Percentiles rank a stretch among this genome's conserved stretches.
Evolutionary conservation across 2,888 invertebrate species (phyloP).

Genomic region (Nipponacmea schrenckii): DNA sequence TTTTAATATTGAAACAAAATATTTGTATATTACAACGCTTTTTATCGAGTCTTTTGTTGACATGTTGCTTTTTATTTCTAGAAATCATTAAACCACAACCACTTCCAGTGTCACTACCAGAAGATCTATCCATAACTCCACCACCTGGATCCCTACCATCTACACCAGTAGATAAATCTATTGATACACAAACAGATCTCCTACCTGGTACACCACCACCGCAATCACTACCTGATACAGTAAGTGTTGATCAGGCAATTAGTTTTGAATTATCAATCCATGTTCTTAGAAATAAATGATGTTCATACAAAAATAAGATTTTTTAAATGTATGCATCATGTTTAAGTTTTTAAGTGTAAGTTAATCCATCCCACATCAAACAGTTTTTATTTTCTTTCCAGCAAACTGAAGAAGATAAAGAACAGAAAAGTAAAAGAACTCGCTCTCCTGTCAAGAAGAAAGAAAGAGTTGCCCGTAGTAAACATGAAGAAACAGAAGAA

Average conservation of each 20-base stretch:
- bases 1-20: too few species aligned
- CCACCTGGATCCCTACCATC: not conserved
- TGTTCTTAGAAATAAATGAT: too few species aligned
- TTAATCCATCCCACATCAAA: too few species aligned
- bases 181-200: not conserved
- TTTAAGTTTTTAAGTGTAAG: too few species aligned
- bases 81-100: constrained; percentile 9
- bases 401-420: not conserved
- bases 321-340: too few species aligned
- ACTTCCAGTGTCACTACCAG: constrained; percentile 8
- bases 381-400: not conserved
- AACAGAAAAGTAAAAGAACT: not conserved
- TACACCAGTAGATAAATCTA: not conserved
- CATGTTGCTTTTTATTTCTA: not conserved
- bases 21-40: too few species aligned
- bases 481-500: constrained; percentile 6
- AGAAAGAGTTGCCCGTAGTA: constrained; percentile 16
- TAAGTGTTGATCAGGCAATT: too few species aligned
- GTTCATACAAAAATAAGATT: too few species aligned
- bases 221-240: too few species aligned
- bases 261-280: too few species aligned
- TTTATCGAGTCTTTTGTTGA: too few species aligned
- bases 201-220: too few species aligned
- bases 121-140: not conserved
- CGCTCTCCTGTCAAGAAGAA: constrained; percentile 26